phyloP scores from a whole-genome alignment of 1,140 invertebrate genomes.

The Cotesia typhae region DNA sequence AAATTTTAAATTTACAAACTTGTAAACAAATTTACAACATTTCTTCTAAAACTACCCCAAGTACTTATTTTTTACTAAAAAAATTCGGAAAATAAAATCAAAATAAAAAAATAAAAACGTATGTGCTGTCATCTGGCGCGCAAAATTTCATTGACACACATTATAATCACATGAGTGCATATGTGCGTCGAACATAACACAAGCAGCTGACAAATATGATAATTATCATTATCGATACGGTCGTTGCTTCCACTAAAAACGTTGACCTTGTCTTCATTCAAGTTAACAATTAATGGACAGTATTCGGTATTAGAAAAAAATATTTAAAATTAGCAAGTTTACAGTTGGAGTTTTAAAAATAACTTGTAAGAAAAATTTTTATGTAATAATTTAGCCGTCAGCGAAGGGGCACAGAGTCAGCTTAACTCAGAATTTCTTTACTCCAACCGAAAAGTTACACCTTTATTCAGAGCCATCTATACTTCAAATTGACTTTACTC shows the following conservation, averaged over 20 bases:
- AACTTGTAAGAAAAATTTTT: background rate
- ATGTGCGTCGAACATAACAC: background rate
- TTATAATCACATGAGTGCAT: background rate
- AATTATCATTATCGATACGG: conserved; percentile 10
- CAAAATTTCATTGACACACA: background rate
- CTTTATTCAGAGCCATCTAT: too few species aligned
- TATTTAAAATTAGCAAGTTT: too few species aligned
- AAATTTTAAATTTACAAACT: too few species aligned
- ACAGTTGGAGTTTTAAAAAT: too few species aligned
- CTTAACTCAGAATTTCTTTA: too few species aligned
- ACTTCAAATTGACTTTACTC: too few species aligned
- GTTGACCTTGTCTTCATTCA: conserved; percentile 11
- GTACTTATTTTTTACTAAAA: background rate
- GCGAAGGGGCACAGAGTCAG: too few species aligned
- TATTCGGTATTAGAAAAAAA: background rate
- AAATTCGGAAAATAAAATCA: background rate
- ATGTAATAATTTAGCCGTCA: conserved; percentile 7
- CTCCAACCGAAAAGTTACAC: too few species aligned
- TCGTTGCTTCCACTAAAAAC: conserved; percentile 18
- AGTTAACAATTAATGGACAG: background rate
- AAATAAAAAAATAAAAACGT: background rate
- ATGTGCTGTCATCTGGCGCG: conserved; percentile 24
- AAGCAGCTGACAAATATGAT: conserved; percentile 18
- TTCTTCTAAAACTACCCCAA: too few species aligned
- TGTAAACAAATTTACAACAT: too few species aligned